Percentiles rank a stretch among this genome's conserved stretches.
Conservation (phyloP, 2,888 invertebrate genomes). For the Eupithecia vulgata region DNA sequence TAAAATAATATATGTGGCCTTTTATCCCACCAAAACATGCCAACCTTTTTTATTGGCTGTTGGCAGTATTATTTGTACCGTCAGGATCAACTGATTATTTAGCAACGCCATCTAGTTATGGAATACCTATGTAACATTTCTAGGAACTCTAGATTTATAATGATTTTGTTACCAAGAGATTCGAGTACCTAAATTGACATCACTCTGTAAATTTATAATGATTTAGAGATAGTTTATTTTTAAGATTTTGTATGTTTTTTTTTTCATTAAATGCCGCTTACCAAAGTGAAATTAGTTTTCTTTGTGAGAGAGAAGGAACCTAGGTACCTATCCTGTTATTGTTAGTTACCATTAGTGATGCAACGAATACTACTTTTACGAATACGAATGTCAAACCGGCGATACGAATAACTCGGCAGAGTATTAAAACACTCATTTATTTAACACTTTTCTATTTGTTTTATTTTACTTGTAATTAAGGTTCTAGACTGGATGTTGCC, state of each 20-base stretch:
- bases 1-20: neutral
- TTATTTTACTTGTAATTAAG: no score
- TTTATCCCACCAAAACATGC: neutral
- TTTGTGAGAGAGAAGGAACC: neutral
- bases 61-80: neutral
- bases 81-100: neutral
- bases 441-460: no score
- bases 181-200: slow-evolving; percentile 50
- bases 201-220: slow-evolving; percentile 51
- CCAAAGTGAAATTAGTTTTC: slow-evolving; percentile 66
- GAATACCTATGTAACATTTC: slow-evolving; percentile 3
- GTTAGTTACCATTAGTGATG: no score
- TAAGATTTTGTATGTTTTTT: slow-evolving; percentile 70
- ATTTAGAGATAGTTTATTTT: slow-evolving; percentile 51
- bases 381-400: no score
- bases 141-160: neutral
- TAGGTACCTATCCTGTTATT: no score
- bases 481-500: no score
- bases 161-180: slow-evolving; percentile 57
- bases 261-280: slow-evolving; percentile 80
- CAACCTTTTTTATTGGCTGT: neutral
- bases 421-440: no score
- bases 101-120: neutral
- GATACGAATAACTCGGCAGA: no score
- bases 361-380: no score